Conservation (phyloP, 1,140 invertebrate genomes). For the Drosophila obscura region DNA sequence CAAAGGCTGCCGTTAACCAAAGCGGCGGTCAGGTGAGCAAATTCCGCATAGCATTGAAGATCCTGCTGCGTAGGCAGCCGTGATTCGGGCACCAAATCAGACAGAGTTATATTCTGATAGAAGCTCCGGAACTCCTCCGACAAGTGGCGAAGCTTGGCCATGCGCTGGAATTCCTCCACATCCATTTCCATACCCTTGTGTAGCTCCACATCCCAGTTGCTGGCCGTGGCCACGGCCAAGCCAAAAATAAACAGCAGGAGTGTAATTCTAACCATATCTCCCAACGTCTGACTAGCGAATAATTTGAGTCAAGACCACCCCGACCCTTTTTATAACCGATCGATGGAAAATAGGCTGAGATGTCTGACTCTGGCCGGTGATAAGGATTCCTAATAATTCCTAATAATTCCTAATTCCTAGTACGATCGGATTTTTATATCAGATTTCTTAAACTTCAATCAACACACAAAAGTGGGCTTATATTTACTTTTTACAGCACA, state of each 20-base stretch:
- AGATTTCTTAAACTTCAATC: no score
- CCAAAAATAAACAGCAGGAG: constrained; percentile 15
- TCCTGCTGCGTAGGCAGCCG: constrained; percentile 42
- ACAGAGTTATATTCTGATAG: constrained; percentile 38
- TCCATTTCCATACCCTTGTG: constrained; percentile 16
- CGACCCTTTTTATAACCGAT: constrained; percentile 43
- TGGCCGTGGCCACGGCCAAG: constrained; percentile 15
- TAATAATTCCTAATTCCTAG: no score
- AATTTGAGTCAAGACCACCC: constrained; percentile 4
- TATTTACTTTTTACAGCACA: no score
- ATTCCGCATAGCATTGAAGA: constrained; percentile 54
- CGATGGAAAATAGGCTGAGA: not conserved
- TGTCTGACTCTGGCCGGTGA: constrained; percentile 19
- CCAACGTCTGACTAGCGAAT: constrained; percentile 7
- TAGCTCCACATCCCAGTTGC: not conserved
- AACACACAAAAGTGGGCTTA: no score
- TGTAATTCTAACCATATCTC: constrained; percentile 25
- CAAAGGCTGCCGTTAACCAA: constrained; percentile 30
- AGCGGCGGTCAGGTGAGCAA: constrained; percentile 20
- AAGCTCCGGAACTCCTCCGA: constrained; percentile 28
- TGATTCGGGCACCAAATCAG: constrained; percentile 25
- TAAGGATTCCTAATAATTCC: constrained; percentile 45
- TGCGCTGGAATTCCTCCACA: constrained; percentile 26
- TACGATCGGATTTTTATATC: no score
- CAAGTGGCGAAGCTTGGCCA: constrained; percentile 35